phyloP scores from a whole-genome alignment of 2,113 vertebrate genomes.

The Chloropsis hardwickii region DNA sequence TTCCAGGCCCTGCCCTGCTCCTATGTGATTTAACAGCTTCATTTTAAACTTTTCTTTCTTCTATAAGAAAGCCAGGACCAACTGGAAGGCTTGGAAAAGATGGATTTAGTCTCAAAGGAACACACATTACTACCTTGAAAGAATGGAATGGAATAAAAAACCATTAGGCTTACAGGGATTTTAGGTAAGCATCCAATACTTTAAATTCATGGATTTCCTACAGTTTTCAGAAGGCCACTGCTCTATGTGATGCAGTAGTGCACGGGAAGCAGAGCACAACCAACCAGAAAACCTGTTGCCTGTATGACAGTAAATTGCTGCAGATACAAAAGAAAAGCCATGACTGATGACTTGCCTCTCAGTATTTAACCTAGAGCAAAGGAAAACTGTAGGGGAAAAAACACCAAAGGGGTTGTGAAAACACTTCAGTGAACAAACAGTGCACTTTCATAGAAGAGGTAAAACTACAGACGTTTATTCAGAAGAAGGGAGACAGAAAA shows the following conservation, averaged over 20 bases:
- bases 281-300: not conserved
- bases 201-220: not conserved
- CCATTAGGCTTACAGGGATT: not conserved
- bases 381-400: not conserved
- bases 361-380: not conserved
- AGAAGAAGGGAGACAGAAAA: not conserved
- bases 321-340: not conserved
- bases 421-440: not conserved
- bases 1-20: not conserved
- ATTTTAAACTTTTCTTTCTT: not conserved
- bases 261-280: not conserved
- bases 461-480: not conserved
- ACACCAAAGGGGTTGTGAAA: not conserved
- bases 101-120: not conserved
- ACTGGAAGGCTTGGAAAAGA: not conserved
- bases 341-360: not conserved
- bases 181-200: not conserved
- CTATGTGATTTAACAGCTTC: not conserved
- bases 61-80: not conserved
- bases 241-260: not conserved
- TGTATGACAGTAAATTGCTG: not conserved
- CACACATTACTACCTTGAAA: not conserved
- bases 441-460: not conserved
- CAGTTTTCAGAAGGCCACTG: not conserved
- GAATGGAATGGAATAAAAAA: not conserved